Percentiles rank a stretch among this genome's conserved stretches.
Evolutionary conservation across 2,888 invertebrate species (phyloP).

Genomic region (Crossocerus cetratus): DNA sequence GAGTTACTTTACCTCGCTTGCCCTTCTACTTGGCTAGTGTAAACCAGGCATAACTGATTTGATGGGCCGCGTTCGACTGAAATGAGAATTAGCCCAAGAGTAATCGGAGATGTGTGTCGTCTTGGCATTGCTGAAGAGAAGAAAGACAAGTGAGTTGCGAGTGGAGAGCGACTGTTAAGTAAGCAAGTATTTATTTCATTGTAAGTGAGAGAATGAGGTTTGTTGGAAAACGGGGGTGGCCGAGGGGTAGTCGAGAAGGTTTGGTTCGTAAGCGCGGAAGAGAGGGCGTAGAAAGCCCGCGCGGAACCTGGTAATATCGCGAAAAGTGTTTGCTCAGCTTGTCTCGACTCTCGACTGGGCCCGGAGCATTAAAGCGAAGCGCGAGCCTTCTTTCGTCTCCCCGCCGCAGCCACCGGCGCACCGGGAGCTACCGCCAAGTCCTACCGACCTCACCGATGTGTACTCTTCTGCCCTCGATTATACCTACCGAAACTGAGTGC

Average conservation of each 20-base stretch:
- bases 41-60: too few relatives aligned
- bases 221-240: slow-evolving; percentile 6
- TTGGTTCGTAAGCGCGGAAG: slow-evolving; percentile 43
- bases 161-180: slow-evolving; percentile 9
- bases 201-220: slow-evolving; percentile 23
- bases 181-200: slow-evolving; percentile 54
- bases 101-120: too few relatives aligned
- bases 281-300: slow-evolving; percentile 52
- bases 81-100: too few relatives aligned
- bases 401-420: too few relatives aligned
- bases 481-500: slow-evolving; percentile 36
- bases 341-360: slow-evolving; percentile 71
- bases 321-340: slow-evolving; percentile 76
- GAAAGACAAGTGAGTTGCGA: slow-evolving; percentile 34
- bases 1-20: too few relatives aligned
- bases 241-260: slow-evolving; percentile 16
- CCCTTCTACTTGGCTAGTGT: too few relatives aligned
- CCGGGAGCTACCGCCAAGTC: slow-evolving; percentile 20
- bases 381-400: slow-evolving; percentile 63
- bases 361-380: slow-evolving; percentile 71
- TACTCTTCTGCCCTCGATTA: slow-evolving; percentile 56
- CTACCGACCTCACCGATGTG: slow-evolving; percentile 50
- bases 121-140: background rate
- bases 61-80: too few relatives aligned
- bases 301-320: slow-evolving; percentile 71